Evolutionary conservation across 2,113 vertebrate species (phyloP).

Genomic region (Lepus timidus): DNA sequence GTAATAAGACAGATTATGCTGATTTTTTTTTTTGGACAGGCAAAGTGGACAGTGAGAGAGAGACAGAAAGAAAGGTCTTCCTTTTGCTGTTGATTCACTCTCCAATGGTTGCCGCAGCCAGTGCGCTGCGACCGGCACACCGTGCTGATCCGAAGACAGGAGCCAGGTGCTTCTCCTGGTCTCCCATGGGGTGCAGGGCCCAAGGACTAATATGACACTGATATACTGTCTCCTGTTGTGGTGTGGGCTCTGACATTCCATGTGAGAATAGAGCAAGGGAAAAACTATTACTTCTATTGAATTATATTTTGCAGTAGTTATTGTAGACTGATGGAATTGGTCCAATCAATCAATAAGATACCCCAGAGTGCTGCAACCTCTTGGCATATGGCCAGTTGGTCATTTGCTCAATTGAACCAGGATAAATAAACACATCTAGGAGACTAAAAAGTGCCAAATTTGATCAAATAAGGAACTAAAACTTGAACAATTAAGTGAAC

Average conservation of each 20-base stretch:
- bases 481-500: conserved; percentile 49
- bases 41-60: too few species aligned
- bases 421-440: conserved; percentile 41
- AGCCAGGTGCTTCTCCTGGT: too few species aligned
- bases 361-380: background rate
- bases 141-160: too few species aligned
- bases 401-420: conserved; percentile 61
- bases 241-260: background rate
- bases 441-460: conserved; percentile 61
- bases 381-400: conserved; percentile 27
- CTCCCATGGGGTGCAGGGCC: too few species aligned
- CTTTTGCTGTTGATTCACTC: too few species aligned
- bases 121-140: too few species aligned
- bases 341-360: conserved; percentile 33
- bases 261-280: background rate
- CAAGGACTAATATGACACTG: background rate
- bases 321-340: conserved; percentile 32
- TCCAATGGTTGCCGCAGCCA: too few species aligned
- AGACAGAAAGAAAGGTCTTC: too few species aligned
- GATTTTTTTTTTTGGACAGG: background rate
- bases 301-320: conserved; percentile 35
- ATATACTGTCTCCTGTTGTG: conserved; percentile 3
- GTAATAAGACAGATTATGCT: background rate
- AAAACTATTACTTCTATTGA: conserved; percentile 31
- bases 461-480: conserved; percentile 56